phyloP scores from a whole-genome alignment of 2,797 vertebrate genomes.

The Kryptolebias ocellatus region DNA sequence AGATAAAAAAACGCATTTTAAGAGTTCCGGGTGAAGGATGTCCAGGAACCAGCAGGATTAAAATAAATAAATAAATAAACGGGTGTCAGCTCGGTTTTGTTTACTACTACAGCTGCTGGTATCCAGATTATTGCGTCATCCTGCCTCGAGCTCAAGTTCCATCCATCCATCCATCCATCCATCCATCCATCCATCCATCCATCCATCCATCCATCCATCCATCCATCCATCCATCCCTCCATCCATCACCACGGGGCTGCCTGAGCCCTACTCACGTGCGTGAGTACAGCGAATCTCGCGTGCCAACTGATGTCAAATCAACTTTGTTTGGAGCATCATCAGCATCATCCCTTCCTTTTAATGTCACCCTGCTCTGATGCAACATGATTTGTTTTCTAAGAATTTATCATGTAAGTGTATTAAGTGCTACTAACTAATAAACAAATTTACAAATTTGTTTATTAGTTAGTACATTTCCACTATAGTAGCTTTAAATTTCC shows the following conservation, averaged over 20 bases:
- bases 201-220: conserved; percentile 8
- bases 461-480: no score
- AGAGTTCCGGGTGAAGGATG: not conserved
- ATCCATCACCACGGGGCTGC: conserved; percentile 9
- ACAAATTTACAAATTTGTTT: no score
- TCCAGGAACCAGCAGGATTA: conserved; percentile 40
- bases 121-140: conserved; percentile 55
- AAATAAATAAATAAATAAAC: conserved; percentile 1
- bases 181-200: conserved; percentile 11
- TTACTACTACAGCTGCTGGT: conserved; percentile 66
- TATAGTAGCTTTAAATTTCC: no score
- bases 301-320: conserved; percentile 1
- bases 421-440: no score
- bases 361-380: not conserved
- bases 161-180: conserved; percentile 24
- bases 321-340: not conserved
- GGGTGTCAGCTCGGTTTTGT: conserved; percentile 53
- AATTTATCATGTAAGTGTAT: no score
- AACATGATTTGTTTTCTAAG: not conserved
- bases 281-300: not conserved
- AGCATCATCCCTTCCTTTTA: not conserved
- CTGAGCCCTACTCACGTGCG: not conserved
- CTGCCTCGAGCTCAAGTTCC: not conserved
- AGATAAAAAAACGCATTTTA: not conserved
- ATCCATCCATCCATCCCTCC: conserved; percentile 1